A percentile compares a stretch with the other conserved stretches of the same genome.
phyloP scores from a whole-genome alignment of 37 sponge, comb jelly and placozoan genomes.

The Eunapius fragilis region DNA sequence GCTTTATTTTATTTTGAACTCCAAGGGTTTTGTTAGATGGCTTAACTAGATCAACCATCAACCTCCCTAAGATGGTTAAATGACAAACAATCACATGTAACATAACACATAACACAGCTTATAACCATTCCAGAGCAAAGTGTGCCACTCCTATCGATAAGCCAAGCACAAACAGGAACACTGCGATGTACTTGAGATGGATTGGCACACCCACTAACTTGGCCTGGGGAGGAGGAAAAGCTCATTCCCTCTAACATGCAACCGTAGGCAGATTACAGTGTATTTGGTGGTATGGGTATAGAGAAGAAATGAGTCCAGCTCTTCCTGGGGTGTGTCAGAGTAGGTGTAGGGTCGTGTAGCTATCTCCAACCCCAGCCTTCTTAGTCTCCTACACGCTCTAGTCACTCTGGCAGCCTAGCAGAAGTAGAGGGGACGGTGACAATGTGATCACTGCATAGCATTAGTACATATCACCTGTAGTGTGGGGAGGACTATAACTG shows the following conservation, averaged over 20 bases:
- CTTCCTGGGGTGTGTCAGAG: slow-evolving; percentile 71
- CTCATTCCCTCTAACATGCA: too few species aligned
- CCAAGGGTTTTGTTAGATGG: too few species aligned
- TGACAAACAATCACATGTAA: neutral
- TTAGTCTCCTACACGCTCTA: slow-evolving; percentile 33
- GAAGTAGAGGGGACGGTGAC: neutral
- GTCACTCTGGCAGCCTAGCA: slow-evolving; percentile 75
- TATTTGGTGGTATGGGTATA: slow-evolving; percentile 48
- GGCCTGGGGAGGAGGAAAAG: slow-evolving; percentile 48
- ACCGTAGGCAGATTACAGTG: slow-evolving; percentile 58
- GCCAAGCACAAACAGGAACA: slow-evolving; percentile 27
- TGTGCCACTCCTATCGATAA: neutral
- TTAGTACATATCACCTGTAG: slow-evolving; percentile 37
- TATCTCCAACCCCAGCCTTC: slow-evolving; percentile 53
- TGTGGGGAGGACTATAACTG: slow-evolving; percentile 32
- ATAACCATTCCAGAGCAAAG: neutral
- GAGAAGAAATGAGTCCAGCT: slow-evolving; percentile 72
- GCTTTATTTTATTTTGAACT: too few species aligned
- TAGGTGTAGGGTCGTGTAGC: slow-evolving; percentile 77
- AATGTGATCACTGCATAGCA: neutral
- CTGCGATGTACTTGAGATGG: slow-evolving; percentile 63
- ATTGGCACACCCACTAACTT: slow-evolving; percentile 64
- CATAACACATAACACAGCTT: neutral
- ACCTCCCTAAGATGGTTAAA: too few species aligned
- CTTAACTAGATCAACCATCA: too few species aligned